Evolutionary conservation across 2,797 vertebrate genomes (phyloP).

Genomic region (Nasua narica): DNA sequence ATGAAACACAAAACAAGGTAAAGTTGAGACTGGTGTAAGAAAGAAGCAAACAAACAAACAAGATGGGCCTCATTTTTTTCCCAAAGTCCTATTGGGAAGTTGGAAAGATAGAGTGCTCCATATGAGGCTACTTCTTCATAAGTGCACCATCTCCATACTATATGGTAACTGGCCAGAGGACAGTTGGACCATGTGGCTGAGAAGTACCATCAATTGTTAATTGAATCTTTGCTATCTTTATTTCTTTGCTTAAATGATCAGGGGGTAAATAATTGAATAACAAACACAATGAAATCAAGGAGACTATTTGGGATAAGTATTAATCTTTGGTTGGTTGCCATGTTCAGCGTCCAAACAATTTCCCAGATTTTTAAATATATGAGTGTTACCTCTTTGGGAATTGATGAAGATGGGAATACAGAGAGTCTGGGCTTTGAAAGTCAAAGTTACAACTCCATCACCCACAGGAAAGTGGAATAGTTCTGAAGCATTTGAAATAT

Average conservation of each 20-base stretch:
- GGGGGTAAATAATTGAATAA: not conserved
- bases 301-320: not conserved
- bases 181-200: not conserved
- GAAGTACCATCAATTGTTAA: not conserved
- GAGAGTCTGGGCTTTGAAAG: not conserved
- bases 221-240: not conserved
- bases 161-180: not conserved
- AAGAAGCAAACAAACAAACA: not conserved
- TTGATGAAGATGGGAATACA: not conserved
- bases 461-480: not conserved
- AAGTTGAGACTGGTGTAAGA: not conserved
- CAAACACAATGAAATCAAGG: not conserved
- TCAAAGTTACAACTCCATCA: not conserved
- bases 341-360: not conserved
- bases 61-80: not conserved
- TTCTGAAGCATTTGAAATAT: not conserved
- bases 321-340: not conserved
- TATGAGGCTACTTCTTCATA: not conserved
- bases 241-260: not conserved
- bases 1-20: not conserved
- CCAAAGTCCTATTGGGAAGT: not conserved
- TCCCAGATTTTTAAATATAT: not conserved
- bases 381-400: not conserved
- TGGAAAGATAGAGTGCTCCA: not conserved
- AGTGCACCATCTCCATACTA: not conserved